Evolutionary conservation across 2,888 invertebrate species (phyloP), one percentile per base, ranked within the genome.

Genomic region (Xanthostigma xanthostigma): DNA sequence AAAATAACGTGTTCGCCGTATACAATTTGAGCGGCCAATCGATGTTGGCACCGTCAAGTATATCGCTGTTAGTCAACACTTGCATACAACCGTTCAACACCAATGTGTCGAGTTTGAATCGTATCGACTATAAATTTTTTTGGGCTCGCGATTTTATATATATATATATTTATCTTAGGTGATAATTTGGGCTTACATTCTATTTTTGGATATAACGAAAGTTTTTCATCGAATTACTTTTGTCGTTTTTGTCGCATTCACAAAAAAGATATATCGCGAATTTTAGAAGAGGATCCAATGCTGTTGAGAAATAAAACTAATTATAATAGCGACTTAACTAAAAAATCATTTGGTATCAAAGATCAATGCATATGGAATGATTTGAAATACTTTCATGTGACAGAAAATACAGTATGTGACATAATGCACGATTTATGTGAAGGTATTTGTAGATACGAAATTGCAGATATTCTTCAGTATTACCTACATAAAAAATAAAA

Each of bases 401-500:
- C 51, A 12, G 45, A 49, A 9, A 61, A 61, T 54, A 27, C 51
- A 12, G 53, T 53, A 40, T 56, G 55, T 50, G 60, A 62, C 45
- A 48, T 60, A 34, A 58, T 61, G 58, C 62, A 62, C 47, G 60
- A 62, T 49, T 40, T 59, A 36, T 53, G 50, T 43, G 55, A 58
- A 49, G 57, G 59, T 5, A 44, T 59, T 13, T 53, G 53, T 46
- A 41, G 56, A 46, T 58, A 61, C 50, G 60, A 53, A 36, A 55
- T 60, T 53, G 52, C 54, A 5, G 41, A 46, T 59, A 6, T 27
- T 27, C 1, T 17, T 17, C 17, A 3, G 17, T 17, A 17, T 17
- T 17, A n/a, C n/a, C n/a, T 17, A n/a, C n/a, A n/a, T n/a, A n/a
- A n/a, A n/a, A n/a, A n/a, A n/a, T n/a, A n/a, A n/a, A n/a, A n/a